Base-by-base conservation (phyloP, 2,797 vertebrate species). In the Girardinus metallicus region DNA sequence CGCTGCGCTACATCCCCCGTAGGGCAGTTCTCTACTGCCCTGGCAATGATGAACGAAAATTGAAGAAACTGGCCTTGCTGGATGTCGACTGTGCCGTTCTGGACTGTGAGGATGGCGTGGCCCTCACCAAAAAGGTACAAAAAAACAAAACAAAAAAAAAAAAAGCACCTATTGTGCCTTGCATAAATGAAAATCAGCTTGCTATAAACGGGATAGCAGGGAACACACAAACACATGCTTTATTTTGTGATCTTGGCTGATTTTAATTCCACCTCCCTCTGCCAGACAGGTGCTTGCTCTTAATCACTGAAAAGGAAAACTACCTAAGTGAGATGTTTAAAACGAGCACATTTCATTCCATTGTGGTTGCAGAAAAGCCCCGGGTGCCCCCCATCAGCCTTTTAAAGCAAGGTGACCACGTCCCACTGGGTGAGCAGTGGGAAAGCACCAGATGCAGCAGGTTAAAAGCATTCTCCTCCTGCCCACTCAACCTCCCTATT, bases 61-160 rank as follows among this genome's bases (percentile, higher is more conserved):
- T 99, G 90, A 88, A 90, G 89, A 99, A 99, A 94, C 97, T 99
- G 60, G 91, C 97, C 1, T 95, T 95, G 5, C 95, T 99, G 80
- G 94, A 96, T 9, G 97, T 98, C 23, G 99, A 99, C 89, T 99
- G 98, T 47, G 97, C 97, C 0, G 98, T 99, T 80, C 90, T 99
- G n/a, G 98, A 99, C 94, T 99, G 98, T 75, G 99, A 99, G 92
- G 99, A 99, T 70, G 98, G 98, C 0, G 99, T 99, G 81, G 99
- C 98, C 87, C 94, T 97, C 82, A 99, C 95, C 93, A 97, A 96
- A 93, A 99, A 99, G 97, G 98, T 99, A 96, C 78, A 66, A 5
- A 83, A 3, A 51, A 23, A 51, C 0, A 4, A 18, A 16, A 5
- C 23, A 9, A 2, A 49, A 21, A 5, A 4, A 47, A 49, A 21